Evolutionary conservation across 2,888 invertebrate genomes (phyloP).

Genomic region (Epistrophe grossulariae): DNA sequence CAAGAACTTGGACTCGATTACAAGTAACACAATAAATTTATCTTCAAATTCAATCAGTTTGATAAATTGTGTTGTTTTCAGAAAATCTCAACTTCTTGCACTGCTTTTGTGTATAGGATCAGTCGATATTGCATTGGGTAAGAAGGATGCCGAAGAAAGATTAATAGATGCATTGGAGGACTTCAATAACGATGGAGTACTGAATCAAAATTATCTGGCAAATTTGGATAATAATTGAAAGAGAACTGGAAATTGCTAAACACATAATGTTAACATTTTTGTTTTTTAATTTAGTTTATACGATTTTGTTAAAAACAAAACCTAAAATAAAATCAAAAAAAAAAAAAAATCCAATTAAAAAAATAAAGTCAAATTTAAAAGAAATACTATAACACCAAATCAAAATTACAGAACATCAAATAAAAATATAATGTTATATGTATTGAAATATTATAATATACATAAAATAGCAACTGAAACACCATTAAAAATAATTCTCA

Average conservation of each 20-base stretch:
- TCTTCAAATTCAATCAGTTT: not conserved
- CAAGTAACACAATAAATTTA: conserved; percentile 72
- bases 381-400: conserved; percentile 40
- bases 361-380: not conserved
- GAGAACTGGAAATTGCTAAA: conserved; percentile 1
- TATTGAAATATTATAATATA: conserved; percentile 33
- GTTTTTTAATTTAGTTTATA: not conserved
- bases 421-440: conserved; percentile 5
- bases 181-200: conserved; percentile 88
- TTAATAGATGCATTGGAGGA: conserved; percentile 90
- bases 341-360: not conserved
- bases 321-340: conserved; percentile 13
- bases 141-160: conserved; percentile 90
- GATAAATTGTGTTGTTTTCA: conserved; percentile 64
- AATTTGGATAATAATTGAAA: conserved; percentile 67
- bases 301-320: conserved; percentile 36
- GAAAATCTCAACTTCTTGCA: conserved; percentile 89
- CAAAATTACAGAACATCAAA: conserved; percentile 40
- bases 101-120: conserved; percentile 91
- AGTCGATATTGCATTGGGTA: conserved; percentile 91
- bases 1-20: conserved; percentile 86
- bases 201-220: conserved; percentile 79
- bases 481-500: conserved; percentile 63
- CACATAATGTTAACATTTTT: conserved; percentile 11
- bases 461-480: conserved; percentile 54